phyloP scores from a whole-genome alignment of 2,888 invertebrate genomes.

The Heliconius ethilla region DNA sequence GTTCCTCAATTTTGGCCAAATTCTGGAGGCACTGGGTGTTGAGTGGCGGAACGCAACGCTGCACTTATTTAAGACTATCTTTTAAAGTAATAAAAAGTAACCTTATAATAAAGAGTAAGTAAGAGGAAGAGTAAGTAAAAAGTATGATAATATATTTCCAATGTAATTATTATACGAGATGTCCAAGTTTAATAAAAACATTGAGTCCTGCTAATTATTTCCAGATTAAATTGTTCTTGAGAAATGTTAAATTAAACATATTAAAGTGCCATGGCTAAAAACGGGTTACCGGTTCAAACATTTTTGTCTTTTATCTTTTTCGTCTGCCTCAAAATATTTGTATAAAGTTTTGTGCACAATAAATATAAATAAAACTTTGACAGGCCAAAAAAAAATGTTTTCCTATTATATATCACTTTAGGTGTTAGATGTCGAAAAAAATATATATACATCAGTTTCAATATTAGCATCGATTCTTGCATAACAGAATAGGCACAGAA shows the following conservation, averaged over 20 bases:
- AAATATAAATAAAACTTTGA: neutral
- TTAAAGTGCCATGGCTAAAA: neutral
- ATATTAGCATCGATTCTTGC: no score
- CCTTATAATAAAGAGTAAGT: neutral
- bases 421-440: no score
- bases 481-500: no score
- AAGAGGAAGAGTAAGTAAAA: neutral
- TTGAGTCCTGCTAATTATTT: neutral
- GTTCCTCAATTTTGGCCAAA: no score
- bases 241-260: conserved; percentile 4
- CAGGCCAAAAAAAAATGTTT: neutral
- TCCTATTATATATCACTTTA: no score
- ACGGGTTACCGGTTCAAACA: neutral
- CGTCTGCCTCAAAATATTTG: neutral
- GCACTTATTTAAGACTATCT: neutral
- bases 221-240: conserved; percentile 8
- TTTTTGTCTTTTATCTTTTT: neutral
- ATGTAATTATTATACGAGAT: neutral
- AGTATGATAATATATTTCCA: conserved; percentile 12
- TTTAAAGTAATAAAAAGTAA: neutral
- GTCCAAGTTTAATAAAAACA: conserved; percentile 7
- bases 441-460: no score
- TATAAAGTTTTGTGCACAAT: neutral
- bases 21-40: neutral
- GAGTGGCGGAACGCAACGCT: neutral